A percentile compares a stretch with the other conserved stretches of the same genome.
phyloP scores from a whole-genome alignment of 1,140 invertebrate genomes.

The Cotesia glomerata region DNA sequence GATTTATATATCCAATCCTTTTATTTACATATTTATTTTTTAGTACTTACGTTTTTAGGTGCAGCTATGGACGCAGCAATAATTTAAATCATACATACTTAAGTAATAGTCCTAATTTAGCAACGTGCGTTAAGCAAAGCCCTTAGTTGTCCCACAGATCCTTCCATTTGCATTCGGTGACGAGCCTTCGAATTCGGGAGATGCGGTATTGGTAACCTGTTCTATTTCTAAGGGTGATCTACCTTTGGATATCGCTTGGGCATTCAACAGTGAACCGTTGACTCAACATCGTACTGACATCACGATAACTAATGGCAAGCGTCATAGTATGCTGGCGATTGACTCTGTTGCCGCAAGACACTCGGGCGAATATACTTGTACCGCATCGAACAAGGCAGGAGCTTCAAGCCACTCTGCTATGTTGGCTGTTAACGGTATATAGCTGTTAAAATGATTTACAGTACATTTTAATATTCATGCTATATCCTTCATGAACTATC shows the following conservation, averaged over 20 bases:
- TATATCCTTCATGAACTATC: background rate
- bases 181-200: constrained; percentile 74
- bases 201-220: constrained; percentile 73
- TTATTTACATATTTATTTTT: background rate
- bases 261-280: constrained; percentile 61
- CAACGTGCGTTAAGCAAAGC: constrained; percentile 22
- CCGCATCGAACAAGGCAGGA: constrained; percentile 77
- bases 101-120: background rate
- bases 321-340: constrained; percentile 69
- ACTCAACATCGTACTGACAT: constrained; percentile 51
- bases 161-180: constrained; percentile 73
- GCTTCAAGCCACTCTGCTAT: constrained; percentile 71
- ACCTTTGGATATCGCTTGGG: constrained; percentile 74
- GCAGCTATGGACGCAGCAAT: background rate
- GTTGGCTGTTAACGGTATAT: constrained; percentile 78
- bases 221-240: constrained; percentile 75
- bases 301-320: constrained; percentile 64
- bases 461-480: background rate
- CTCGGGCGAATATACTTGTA: constrained; percentile 79
- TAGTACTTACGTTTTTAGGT: background rate
- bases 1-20: background rate
- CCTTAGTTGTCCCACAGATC: constrained; percentile 69
- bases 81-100: background rate
- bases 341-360: constrained; percentile 75
- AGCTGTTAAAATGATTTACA: background rate